Evolutionary conservation across 2,888 invertebrate genomes (phyloP).

Genomic region (Ctena decussata): DNA sequence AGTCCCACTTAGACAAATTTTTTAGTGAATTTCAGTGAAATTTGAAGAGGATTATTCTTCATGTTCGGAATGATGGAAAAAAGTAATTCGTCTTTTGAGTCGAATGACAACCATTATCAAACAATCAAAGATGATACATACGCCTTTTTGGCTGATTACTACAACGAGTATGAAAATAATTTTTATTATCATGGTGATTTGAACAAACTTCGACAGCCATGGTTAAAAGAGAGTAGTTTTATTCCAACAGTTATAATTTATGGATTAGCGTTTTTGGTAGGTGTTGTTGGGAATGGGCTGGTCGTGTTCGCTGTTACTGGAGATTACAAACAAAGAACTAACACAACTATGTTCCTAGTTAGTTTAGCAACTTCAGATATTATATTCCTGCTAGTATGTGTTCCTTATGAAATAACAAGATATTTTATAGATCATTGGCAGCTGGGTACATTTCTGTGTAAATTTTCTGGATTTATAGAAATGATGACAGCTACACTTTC

Average conservation of each 20-base stretch:
- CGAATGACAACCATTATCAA: not conserved
- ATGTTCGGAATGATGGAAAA: not conserved
- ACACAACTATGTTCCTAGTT: slow-evolving; percentile 82
- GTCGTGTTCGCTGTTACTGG: slow-evolving; percentile 87
- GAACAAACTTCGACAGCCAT: slow-evolving; percentile 71
- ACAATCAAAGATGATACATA: not conserved
- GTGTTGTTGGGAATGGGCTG: slow-evolving; percentile 87
- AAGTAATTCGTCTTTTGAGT: not conserved
- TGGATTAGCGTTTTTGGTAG: slow-evolving; percentile 85
- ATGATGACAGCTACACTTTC: slow-evolving; percentile 87
- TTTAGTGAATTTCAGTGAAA: no score
- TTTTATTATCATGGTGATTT: slow-evolving; percentile 73
- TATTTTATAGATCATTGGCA: slow-evolving; percentile 87
- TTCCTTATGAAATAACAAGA: slow-evolving; percentile 87
- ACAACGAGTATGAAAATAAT: slow-evolving; percentile 27
- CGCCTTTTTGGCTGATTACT: not conserved
- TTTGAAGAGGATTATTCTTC: no score
- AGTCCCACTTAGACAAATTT: no score
- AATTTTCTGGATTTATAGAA: slow-evolving; percentile 87
- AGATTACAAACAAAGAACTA: slow-evolving; percentile 85
- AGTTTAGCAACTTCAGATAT: slow-evolving; percentile 87
- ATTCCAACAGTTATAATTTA: slow-evolving; percentile 76
- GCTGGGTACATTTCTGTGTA: slow-evolving; percentile 86
- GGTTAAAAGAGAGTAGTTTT: slow-evolving; percentile 70
- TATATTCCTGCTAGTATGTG: slow-evolving; percentile 87